These are phyloP conservation scores for Drosophila sp. DNA, from an alignment of 1,140 invertebrate species.

Conservation along the genomic window DNA sequence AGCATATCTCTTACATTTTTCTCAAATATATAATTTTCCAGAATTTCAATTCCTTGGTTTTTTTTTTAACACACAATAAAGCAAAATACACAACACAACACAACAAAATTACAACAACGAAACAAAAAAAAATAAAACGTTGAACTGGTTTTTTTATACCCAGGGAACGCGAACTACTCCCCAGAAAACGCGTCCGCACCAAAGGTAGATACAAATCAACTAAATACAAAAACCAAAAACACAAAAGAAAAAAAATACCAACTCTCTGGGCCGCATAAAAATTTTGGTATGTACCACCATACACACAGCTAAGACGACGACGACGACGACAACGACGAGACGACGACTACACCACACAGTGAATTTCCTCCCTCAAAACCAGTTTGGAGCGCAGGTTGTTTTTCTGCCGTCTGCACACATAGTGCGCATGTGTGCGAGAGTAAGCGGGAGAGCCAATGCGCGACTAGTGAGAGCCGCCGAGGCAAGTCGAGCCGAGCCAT, in stretches of 20 bases:
- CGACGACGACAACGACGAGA: neutral
- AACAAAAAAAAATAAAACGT: slow-evolving; percentile 35
- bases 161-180: slow-evolving; percentile 49
- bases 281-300: slow-evolving; percentile 57
- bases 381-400: slow-evolving; percentile 73
- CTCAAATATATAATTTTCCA: slow-evolving; percentile 25
- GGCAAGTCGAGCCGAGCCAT: slow-evolving; percentile 15
- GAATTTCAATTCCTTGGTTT: slow-evolving; percentile 43
- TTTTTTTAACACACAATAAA: neutral
- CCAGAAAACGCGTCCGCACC: slow-evolving; percentile 77
- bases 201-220: slow-evolving; percentile 80
- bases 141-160: slow-evolving; percentile 65
- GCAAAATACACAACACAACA: neutral
- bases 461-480: no score
- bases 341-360: neutral
- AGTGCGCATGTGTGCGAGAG: slow-evolving; percentile 57
- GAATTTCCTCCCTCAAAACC: slow-evolving; percentile 77
- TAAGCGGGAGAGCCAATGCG: neutral
- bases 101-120: slow-evolving; percentile 43
- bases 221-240: slow-evolving; percentile 21
- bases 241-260: slow-evolving; percentile 42
- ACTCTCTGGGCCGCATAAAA: slow-evolving; percentile 53
- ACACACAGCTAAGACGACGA: slow-evolving; percentile 32
- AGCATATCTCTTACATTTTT: slow-evolving; percentile 55
- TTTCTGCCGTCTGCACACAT: slow-evolving; percentile 14